These are phyloP conservation scores for Diogma glabrata DNA, from an alignment of 2,888 invertebrate species.

Conservation along the genomic window DNA sequence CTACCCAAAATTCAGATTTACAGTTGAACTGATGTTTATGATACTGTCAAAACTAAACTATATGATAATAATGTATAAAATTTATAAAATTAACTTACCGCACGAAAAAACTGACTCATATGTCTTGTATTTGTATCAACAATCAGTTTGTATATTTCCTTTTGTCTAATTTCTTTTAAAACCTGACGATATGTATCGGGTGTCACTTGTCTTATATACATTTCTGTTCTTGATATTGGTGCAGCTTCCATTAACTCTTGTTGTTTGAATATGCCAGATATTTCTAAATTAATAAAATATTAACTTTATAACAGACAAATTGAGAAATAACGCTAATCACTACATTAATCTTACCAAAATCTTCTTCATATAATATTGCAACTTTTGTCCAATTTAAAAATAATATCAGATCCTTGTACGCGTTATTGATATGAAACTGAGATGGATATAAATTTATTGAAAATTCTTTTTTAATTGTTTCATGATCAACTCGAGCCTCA, in stretches of 20 bases:
- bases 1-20: too few species aligned
- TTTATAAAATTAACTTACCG: conserved; percentile 54
- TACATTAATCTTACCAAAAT: conserved; percentile 73
- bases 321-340: too few species aligned
- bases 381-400: conserved; percentile 89
- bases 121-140: conserved; percentile 77
- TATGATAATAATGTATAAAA: too few species aligned
- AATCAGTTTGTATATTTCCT: conserved; percentile 75
- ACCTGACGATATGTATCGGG: conserved; percentile 54
- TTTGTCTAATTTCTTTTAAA: conserved; percentile 58
- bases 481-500: conserved; percentile 60
- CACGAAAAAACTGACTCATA: conserved; percentile 72
- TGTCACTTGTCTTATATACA: conserved; percentile 68
- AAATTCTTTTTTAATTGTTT: conserved; percentile 44
- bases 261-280: conserved; percentile 65
- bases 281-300: neutral
- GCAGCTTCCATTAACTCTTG: conserved; percentile 70
- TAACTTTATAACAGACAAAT: too few species aligned
- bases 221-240: conserved; percentile 51
- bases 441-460: conserved; percentile 85
- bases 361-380: conserved; percentile 88
- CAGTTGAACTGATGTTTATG: too few species aligned
- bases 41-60: too few species aligned
- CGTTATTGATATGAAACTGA: conserved; percentile 65
- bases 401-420: conserved; percentile 74